A percentile compares a stretch with the other conserved stretches of the same genome.
These are phyloP conservation scores for Caenorhabditis brenneri DNA, from an alignment of 1,140 invertebrate genomes.

Conservation along the genomic window DNA sequence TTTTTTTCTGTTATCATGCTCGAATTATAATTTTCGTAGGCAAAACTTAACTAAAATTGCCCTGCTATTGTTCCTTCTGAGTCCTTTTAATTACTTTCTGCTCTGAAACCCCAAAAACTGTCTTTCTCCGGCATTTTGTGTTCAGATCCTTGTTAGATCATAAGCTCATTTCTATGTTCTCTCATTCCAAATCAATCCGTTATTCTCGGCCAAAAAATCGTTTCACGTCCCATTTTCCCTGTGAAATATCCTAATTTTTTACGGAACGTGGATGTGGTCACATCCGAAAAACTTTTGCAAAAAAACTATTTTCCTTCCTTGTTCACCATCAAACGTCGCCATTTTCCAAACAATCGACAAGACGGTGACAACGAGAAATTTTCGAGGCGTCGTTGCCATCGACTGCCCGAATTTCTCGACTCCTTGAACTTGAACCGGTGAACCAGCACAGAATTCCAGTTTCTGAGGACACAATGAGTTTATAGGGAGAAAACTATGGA, in stretches of 20 bases:
- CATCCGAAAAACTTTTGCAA: background rate
- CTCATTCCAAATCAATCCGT: no score
- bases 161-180: no score
- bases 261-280: background rate
- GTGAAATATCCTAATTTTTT: background rate
- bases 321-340: background rate
- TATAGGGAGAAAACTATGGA: background rate
- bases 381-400: background rate
- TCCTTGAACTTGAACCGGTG: background rate
- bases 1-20: no score
- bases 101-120: no score
- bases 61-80: no score
- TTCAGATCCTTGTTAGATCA: no score
- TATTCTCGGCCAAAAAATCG: no score
- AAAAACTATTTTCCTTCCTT: background rate
- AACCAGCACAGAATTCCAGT: background rate
- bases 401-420: background rate
- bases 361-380: background rate
- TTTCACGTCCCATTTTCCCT: background rate
- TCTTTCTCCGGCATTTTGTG: no score
- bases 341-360: background rate
- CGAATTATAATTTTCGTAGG: no score
- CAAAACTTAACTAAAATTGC: no score
- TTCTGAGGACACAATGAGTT: background rate
- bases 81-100: no score